These are phyloP conservation scores for Allacma fusca DNA, from an alignment of 2,888 invertebrate species.

Conservation along the genomic window DNA sequence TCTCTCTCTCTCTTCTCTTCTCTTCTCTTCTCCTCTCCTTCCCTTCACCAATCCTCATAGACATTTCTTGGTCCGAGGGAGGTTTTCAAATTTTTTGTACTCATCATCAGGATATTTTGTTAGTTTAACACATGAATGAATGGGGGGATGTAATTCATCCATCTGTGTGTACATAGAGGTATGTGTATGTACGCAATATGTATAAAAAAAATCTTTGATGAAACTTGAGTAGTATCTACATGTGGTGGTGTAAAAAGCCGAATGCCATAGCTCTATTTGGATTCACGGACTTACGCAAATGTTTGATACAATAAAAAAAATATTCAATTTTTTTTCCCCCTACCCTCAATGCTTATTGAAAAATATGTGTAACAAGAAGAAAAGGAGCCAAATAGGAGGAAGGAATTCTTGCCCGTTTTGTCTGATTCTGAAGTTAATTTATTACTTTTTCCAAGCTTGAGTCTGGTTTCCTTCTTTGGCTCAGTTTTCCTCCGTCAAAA, in stretches of 20 bases:
- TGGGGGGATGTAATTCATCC: neutral
- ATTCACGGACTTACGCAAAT: no score
- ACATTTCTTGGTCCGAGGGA: neutral
- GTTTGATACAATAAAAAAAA: no score
- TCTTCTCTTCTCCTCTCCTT: no score
- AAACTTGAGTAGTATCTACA: no score
- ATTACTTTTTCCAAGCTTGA: slow-evolving; percentile 31
- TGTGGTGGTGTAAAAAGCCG: no score
- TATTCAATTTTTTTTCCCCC: no score
- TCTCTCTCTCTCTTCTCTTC: no score
- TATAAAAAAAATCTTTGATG: neutral
- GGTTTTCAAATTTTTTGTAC: neutral
- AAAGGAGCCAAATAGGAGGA: neutral
- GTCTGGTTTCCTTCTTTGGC: slow-evolving; percentile 37
- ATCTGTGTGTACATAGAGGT: neutral
- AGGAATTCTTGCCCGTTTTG: slow-evolving; percentile 23
- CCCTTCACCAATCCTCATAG: neutral
- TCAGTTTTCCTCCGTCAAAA: slow-evolving; percentile 1
- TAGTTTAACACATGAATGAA: slow-evolving; percentile 37
- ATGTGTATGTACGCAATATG: neutral
- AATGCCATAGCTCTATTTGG: no score
- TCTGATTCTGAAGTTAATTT: slow-evolving; percentile 38
- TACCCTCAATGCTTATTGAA: slow-evolving; percentile 11
- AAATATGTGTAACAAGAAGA: neutral
- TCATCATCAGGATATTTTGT: slow-evolving; percentile 29